A percentile compares a stretch with the other conserved stretches of the same genome.
phyloP scores from a whole-genome alignment of 2,797 vertebrate species.

The Acrossocheilus wenchowensis region DNA sequence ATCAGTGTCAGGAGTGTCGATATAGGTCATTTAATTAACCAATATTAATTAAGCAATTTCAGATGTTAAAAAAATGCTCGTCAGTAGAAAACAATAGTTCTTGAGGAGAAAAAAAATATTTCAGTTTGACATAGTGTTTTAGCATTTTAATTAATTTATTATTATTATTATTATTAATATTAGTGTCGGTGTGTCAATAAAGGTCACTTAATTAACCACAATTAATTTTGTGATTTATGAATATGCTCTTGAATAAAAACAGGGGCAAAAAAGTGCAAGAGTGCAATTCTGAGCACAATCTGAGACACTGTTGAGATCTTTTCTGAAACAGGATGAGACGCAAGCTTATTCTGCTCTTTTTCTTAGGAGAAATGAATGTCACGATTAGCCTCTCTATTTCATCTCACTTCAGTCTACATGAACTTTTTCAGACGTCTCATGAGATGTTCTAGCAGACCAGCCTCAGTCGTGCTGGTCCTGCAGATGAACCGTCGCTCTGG shows the following conservation, averaged over 20 bases:
- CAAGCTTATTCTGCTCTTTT: background rate
- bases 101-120: background rate
- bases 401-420: background rate
- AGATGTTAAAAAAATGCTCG: background rate
- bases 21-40: background rate
- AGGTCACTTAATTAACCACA: too few relatives aligned
- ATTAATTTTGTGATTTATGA: too few relatives aligned
- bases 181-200: too few relatives aligned
- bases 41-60: slow-evolving; percentile 10
- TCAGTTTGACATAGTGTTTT: background rate
- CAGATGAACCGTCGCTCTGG: too few relatives aligned
- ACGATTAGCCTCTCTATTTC: background rate
- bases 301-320: too few relatives aligned
- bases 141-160: too few relatives aligned
- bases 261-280: too few relatives aligned
- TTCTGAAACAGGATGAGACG: background rate
- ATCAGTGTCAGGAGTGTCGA: background rate
- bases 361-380: too few relatives aligned
- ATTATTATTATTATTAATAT: background rate
- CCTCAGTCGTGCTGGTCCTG: background rate
- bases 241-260: too few relatives aligned
- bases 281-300: too few relatives aligned
- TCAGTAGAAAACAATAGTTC: background rate
- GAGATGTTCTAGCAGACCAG: background rate
- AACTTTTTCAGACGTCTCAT: background rate